Base-by-base conservation (phyloP, 2,888 invertebrate species). In the Nymphalis polychloros region DNA sequence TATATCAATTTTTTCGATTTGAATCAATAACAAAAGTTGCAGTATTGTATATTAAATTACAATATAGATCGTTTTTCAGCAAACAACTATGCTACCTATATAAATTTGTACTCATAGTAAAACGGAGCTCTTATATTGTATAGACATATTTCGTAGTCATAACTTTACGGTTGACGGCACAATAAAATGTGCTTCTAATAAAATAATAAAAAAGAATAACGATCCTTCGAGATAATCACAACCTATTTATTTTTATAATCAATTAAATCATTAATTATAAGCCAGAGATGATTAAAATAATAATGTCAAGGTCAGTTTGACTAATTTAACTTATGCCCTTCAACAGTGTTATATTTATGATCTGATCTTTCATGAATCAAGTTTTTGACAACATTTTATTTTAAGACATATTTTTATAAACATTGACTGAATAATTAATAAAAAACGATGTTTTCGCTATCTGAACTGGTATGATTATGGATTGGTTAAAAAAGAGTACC, bases 191-290 rank as follows among this genome's bases (percentile, higher is more conserved):
- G 47, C 17, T 35, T 46, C 57, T 69, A 69, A 69, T 69, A 57
- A 65, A 61, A 53, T 46, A 61, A 53, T 50, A 55, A 59, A 59
- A n/a, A 23, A 52, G 20, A 41, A 59, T 60, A 52, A 67, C 61
- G 60, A 55, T 61, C 49, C 61, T 27, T 53, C 16, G 27, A 50
- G 59, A 53, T 59, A 63, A 63, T 53, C 47, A 35, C 53, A 65
- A 61, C 53, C 49, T 57, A 68, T 63, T 68, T 68, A 61, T 49
- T 59, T 68, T 68, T 68, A 65, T 67, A 70, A 70, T 68, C 65
- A 72, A 70, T 68, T 70, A 72, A 65, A 62, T 53, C 46, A 60
- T 67, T 66, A 59, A 69, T 69, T 65, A 69, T 57, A 59, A 60
- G 17, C 31, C 35, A 16, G 23, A 46, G 50, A 53, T 52, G 65